Conservation (phyloP, 92 coral and sea anemone genomes). For the Epizoanthus stellaris region DNA sequence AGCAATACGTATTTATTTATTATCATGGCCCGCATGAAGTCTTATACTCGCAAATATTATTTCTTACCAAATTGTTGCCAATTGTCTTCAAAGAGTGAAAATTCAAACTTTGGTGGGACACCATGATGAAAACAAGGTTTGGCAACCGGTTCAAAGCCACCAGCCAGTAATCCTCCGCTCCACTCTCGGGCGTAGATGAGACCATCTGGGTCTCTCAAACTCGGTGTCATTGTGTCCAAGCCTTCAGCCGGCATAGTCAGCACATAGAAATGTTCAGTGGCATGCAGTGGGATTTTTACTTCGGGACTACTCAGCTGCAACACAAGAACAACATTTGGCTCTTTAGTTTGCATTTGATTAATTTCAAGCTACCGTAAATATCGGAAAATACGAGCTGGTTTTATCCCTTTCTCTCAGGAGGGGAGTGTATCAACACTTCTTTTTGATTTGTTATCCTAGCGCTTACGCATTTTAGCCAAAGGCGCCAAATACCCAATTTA, state of each 20-base stretch:
- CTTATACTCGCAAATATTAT: no score
- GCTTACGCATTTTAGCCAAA: no score
- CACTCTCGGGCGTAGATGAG: conserved; percentile 77
- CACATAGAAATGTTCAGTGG: conserved; percentile 88
- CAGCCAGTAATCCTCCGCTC: conserved; percentile 81
- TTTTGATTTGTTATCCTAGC: no score
- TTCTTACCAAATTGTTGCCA: conserved; percentile 94
- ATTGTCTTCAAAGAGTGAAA: conserved; percentile 92
- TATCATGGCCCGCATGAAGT: no score
- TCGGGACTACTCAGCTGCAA: conserved; percentile 82
- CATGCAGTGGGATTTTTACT: conserved; percentile 84
- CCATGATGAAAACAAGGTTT: conserved; percentile 87
- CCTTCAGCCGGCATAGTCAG: conserved; percentile 84
- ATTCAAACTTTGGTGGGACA: conserved; percentile 88
- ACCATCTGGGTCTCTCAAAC: conserved; percentile 86
- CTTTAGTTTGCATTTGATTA: no score
- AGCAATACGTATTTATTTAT: no score
- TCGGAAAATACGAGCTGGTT: no score
- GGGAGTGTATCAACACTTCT: no score
- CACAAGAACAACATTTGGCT: neutral
- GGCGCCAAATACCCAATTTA: no score
- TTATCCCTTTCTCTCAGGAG: no score
- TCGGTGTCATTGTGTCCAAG: conserved; percentile 69
- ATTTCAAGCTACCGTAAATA: no score
- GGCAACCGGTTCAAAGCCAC: conserved; percentile 84